Conservation (phyloP, 1,140 invertebrate genomes). For the Drosophila novamexicana region DNA sequence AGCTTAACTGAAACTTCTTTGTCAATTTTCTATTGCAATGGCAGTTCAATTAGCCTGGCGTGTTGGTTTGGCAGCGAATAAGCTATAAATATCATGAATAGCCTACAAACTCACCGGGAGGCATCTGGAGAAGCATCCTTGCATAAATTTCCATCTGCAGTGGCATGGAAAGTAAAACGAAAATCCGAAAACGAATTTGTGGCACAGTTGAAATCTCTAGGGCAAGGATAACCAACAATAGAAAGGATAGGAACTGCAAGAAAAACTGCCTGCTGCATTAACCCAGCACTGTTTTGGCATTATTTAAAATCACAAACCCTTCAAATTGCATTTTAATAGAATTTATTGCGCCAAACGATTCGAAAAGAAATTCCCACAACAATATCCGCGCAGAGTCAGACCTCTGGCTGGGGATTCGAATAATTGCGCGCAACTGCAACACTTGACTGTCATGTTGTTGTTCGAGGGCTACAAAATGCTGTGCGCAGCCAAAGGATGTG, state of each 20-base stretch:
- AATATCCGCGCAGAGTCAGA: neutral
- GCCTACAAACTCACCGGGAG: neutral
- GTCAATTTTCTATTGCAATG: neutral
- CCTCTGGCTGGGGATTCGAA: constrained; percentile 27
- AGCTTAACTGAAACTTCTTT: neutral
- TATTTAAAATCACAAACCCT: constrained; percentile 81
- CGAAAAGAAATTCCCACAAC: constrained; percentile 40
- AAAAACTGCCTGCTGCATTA: constrained; percentile 58
- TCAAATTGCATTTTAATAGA: constrained; percentile 83
- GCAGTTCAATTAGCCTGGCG: constrained; percentile 29
- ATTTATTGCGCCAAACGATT: constrained; percentile 78
- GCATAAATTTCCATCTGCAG: constrained; percentile 66
- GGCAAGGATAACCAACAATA: constrained; percentile 51
- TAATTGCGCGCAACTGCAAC: constrained; percentile 73
- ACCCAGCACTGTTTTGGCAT: constrained; percentile 59
- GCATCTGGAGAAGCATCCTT: constrained; percentile 32
- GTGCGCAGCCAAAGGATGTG: constrained; percentile 53
- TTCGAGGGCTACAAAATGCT: constrained; percentile 73
- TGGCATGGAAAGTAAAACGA: constrained; percentile 10
- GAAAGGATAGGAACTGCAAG: constrained; percentile 9
- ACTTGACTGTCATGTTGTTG: constrained; percentile 81
- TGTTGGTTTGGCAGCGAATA: constrained; percentile 4
- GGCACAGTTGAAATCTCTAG: constrained; percentile 22
- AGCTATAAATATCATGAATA: constrained; percentile 39
- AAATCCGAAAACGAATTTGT: constrained; percentile 13